phyloP scores from a whole-genome alignment of 53 echinoderm and acorn worm genomes.

The Actinopyga echinites region DNA sequence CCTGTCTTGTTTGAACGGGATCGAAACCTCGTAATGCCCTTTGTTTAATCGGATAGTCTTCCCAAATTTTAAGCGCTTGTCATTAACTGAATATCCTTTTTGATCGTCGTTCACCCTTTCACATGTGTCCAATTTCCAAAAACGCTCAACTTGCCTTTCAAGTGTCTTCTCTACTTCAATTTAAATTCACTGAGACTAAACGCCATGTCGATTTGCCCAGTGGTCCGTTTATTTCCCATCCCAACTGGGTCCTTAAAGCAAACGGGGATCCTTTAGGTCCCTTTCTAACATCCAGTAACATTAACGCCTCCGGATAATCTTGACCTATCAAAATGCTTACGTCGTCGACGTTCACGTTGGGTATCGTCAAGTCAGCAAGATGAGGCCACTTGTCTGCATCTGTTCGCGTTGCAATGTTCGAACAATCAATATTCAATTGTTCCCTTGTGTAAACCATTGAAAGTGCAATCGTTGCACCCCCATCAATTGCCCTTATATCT shows the following conservation, averaged over 20 bases:
- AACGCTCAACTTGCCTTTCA: neutral
- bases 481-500: neutral
- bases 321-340: slow-evolving; percentile 64
- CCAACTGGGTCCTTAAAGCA: slow-evolving; percentile 48
- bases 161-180: neutral
- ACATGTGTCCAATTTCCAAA: slow-evolving; percentile 12
- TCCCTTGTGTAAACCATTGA: slow-evolving; percentile 19
- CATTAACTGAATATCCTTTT: neutral
- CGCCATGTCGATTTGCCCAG: neutral
- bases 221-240: slow-evolving; percentile 73
- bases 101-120: neutral
- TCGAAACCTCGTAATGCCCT: slow-evolving; percentile 33
- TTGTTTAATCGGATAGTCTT: neutral
- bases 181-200: neutral
- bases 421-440: slow-evolving; percentile 3
- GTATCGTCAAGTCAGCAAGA: slow-evolving; percentile 23
- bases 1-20: neutral
- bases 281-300: slow-evolving; percentile 52
- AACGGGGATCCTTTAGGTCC: slow-evolving; percentile 54
- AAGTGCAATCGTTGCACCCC: neutral
- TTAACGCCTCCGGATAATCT: slow-evolving; percentile 55
- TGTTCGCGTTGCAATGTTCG: neutral
- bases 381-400: slow-evolving; percentile 44
- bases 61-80: neutral
- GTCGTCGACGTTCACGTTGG: slow-evolving; percentile 24